Evolutionary conservation across 53 echinoderm and acorn worm species (phyloP).

Genomic region (Stichopus horrens): DNA sequence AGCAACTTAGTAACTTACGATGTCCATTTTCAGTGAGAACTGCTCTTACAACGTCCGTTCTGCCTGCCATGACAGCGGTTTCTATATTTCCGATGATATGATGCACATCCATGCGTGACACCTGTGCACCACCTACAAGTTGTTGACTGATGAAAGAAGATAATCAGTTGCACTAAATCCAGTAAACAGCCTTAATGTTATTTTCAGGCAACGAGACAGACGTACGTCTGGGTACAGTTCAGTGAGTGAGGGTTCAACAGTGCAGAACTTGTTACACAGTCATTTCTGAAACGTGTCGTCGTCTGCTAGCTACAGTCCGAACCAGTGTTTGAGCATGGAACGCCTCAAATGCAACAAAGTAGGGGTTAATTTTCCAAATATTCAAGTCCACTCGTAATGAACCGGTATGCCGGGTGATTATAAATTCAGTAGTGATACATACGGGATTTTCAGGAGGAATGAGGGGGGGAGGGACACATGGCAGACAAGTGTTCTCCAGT

Average conservation of each 20-base stretch:
- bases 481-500: too few species aligned
- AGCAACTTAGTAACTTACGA: background rate
- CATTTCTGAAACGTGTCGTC: constrained; percentile 43
- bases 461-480: too few species aligned
- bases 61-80: constrained; percentile 77
- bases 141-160: background rate
- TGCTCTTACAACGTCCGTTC: constrained; percentile 80
- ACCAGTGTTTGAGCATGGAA: background rate
- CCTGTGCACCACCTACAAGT: background rate
- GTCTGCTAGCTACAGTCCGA: constrained; percentile 23
- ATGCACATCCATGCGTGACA: constrained; percentile 29
- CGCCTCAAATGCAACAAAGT: background rate
- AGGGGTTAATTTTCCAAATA: too few species aligned
- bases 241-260: too few species aligned
- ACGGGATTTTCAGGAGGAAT: too few species aligned
- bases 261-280: background rate
- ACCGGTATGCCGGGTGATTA: too few species aligned
- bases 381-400: too few species aligned
- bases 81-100: constrained; percentile 52
- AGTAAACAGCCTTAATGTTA: background rate
- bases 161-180: background rate
- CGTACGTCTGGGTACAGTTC: background rate
- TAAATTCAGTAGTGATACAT: too few species aligned
- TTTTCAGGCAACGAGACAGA: background rate
- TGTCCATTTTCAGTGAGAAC: constrained; percentile 34